A percentile compares a stretch with the other conserved stretches of the same genome.
Evolutionary conservation across 2,888 invertebrate genomes (phyloP).

Genomic region (Drosophila kanekoi): DNA sequence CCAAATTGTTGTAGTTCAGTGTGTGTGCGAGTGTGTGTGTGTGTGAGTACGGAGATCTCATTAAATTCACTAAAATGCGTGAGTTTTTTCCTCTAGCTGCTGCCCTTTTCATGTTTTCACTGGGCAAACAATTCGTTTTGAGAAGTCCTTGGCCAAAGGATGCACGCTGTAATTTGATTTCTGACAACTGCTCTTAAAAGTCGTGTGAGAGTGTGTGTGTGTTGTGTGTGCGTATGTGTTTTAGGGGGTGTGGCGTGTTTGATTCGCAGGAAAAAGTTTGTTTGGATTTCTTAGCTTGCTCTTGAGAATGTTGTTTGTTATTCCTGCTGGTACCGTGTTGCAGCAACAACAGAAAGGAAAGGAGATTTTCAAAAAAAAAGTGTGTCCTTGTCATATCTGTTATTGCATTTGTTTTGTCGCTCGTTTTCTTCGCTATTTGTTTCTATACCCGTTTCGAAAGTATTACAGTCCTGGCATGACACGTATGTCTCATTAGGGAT

Average conservation of each 20-base stretch:
- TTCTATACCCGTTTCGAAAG: not conserved
- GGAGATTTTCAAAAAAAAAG: not conserved
- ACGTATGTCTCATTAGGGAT: not conserved
- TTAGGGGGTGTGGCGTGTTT: slow-evolving; percentile 53
- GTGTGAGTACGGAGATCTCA: slow-evolving; percentile 36
- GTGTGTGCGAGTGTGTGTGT: slow-evolving; percentile 18
- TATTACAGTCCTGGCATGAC: not conserved
- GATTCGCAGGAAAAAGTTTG: slow-evolving; percentile 79
- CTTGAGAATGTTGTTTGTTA: slow-evolving; percentile 64
- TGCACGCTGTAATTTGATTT: slow-evolving; percentile 81
- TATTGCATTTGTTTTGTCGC: slow-evolving; percentile 69
- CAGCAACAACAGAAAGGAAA: slow-evolving; percentile 2
- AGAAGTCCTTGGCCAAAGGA: slow-evolving; percentile 55
- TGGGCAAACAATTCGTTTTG: slow-evolving; percentile 65
- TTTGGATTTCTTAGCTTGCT: slow-evolving; percentile 68
- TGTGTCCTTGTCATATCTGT: slow-evolving; percentile 64
- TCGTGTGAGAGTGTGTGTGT: slow-evolving; percentile 20
- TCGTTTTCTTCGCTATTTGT: slow-evolving; percentile 23
- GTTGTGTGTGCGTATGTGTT: slow-evolving; percentile 33
- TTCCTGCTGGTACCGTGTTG: slow-evolving; percentile 36
- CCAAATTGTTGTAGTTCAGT: slow-evolving; percentile 16
- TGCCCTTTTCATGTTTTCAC: slow-evolving; percentile 66
- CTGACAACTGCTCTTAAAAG: slow-evolving; percentile 54
- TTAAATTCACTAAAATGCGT: slow-evolving; percentile 68
- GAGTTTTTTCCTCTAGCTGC: slow-evolving; percentile 43